Evolutionary conservation across 2,888 invertebrate species (phyloP).

Genomic region (Rosalia funebris): DNA sequence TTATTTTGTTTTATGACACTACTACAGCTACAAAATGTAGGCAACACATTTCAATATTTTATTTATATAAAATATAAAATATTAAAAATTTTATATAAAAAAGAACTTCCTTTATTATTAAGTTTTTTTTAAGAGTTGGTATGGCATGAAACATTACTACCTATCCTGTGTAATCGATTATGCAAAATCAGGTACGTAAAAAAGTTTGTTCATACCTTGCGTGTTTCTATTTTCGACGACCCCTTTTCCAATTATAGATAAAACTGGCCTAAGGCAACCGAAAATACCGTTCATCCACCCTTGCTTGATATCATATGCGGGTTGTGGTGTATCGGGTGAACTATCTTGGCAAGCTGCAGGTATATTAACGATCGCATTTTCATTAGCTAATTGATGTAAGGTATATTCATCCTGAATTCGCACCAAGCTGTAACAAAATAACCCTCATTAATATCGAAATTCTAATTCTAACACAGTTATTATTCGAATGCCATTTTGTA

Average conservation of each 20-base stretch:
- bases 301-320: slow-evolving; percentile 66
- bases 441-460: not conserved
- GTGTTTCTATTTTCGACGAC: slow-evolving; percentile 74
- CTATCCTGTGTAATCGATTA: too few species aligned
- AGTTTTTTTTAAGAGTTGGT: too few species aligned
- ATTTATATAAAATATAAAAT: too few species aligned
- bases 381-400: slow-evolving; percentile 55
- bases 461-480: too few species aligned
- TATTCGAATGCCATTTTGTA: too few species aligned
- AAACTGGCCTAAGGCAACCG: slow-evolving; percentile 88
- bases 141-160: too few species aligned
- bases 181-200: too few species aligned
- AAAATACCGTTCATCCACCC: slow-evolving; percentile 86
- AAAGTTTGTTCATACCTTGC: slow-evolving; percentile 61
- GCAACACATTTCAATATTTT: too few species aligned
- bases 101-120: too few species aligned
- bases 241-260: slow-evolving; percentile 86
- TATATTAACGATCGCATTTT: slow-evolving; percentile 61
- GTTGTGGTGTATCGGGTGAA: slow-evolving; percentile 65
- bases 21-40: too few species aligned
- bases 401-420: slow-evolving; percentile 74
- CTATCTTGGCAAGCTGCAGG: slow-evolving; percentile 62
- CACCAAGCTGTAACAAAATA: slow-evolving; percentile 67
- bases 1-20: too few species aligned
- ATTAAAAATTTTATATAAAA: too few species aligned